phyloP scores from a whole-genome alignment of 35 echinoderm and acorn worm genomes.

The Strongylocentrotus purpuratus region DNA sequence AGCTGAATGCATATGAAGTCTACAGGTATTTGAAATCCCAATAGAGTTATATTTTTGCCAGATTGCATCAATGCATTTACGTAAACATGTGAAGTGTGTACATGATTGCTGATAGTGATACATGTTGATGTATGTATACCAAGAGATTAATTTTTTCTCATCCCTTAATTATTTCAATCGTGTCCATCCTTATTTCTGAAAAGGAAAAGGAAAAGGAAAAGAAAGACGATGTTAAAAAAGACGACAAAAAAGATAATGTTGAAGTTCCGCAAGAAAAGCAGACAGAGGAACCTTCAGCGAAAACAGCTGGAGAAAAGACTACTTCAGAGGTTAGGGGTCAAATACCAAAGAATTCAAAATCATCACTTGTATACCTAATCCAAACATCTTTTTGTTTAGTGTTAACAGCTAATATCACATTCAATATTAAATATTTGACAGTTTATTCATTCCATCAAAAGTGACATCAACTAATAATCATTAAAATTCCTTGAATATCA shows the following conservation, averaged over 20 bases:
- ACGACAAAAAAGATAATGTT: background rate
- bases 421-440: background rate
- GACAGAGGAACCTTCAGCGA: background rate
- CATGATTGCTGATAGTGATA: too few species aligned
- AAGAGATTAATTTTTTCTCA: too few species aligned
- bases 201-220: constrained; percentile 10
- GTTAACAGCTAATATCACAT: background rate
- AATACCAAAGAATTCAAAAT: background rate
- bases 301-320: background rate
- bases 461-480: background rate
- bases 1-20: too few species aligned
- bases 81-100: too few species aligned
- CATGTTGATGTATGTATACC: too few species aligned
- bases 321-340: constrained; percentile 16
- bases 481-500: too few species aligned
- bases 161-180: background rate
- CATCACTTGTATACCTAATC: background rate
- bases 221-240: background rate
- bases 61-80: too few species aligned
- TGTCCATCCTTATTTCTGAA: background rate
- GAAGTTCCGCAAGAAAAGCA: background rate
- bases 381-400: background rate
- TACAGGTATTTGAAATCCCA: too few species aligned
- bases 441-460: background rate
- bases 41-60: too few species aligned